Evolutionary conservation across 1,140 invertebrate genomes (phyloP), one percentile per base, ranked within the genome.

Genomic region (Meloidogyne chitwoodi): DNA sequence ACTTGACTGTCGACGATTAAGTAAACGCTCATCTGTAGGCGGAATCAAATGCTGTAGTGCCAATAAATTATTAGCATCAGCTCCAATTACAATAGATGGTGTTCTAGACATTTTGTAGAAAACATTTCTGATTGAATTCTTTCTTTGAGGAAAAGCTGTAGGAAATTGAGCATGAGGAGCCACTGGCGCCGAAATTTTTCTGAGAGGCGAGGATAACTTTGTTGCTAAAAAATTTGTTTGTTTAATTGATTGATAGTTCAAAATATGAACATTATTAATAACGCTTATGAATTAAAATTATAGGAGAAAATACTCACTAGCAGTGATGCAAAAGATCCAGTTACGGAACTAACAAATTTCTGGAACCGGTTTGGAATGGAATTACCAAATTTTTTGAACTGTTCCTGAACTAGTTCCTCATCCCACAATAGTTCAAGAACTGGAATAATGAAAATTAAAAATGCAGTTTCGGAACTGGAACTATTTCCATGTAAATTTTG

Each of bases 71-170:
- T 73, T 24, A 8, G 48, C 56, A 56, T 73, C 71, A 31, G 71
- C 71, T 4, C 71, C 71, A 14, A 73, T 73, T 34, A 73, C 71
- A 31, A 73, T 73, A n/a, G 71, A 73, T 34, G 71, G 71, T 0
- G 71, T 73, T 56, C 48, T 56, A 0, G 71, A 73, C 27, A 73
- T 41, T 11, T 64, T 73, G 24, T 31, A 64, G 3, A 73, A 73
- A 61, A 73, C 56, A 38, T 27, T 34, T 29, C 56, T 61, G 56
- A 73, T 73, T 26, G 71, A 73, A 56, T 73, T 56, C 16, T 73
- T 73, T 41, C 65, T 67, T 22, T 22, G 24, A 29, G 71, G 26
- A 14, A 31, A 12, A 12, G 24, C 22, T 29, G 38, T 5, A 8
- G 48, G 48, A n/a, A 22, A 5, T n/a, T n/a, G 12, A 22, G n/a